Conservation (phyloP, 2,888 invertebrate genomes). For the Rhagonycha fulva region DNA sequence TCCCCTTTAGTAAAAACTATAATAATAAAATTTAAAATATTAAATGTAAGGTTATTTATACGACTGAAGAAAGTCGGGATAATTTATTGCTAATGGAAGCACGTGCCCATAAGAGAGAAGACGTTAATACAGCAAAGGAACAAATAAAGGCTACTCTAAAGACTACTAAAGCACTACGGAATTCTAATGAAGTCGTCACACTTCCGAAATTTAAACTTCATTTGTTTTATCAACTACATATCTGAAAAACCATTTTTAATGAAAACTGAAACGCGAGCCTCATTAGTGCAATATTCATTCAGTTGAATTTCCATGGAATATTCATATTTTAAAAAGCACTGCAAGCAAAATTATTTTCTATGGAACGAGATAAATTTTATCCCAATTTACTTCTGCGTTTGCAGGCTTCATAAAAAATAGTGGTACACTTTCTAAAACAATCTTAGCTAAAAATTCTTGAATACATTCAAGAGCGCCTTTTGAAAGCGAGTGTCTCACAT, state of each 20-base stretch:
- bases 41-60: constrained; percentile 16
- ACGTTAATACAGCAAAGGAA: constrained; percentile 12
- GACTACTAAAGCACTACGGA: constrained; percentile 17
- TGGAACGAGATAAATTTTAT: background rate
- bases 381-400: background rate
- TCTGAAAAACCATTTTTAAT: background rate
- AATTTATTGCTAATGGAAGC: constrained; percentile 30
- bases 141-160: constrained; percentile 6
- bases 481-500: background rate
- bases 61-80: constrained; percentile 15
- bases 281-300: background rate
- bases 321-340: background rate
- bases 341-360: background rate
- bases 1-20: background rate
- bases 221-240: background rate
- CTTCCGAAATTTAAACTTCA: constrained; percentile 8
- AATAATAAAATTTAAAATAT: background rate
- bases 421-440: background rate
- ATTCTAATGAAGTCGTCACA: constrained; percentile 28
- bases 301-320: background rate
- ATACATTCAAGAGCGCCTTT: background rate
- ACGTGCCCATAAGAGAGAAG: constrained; percentile 20
- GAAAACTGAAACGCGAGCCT: background rate
- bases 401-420: background rate
- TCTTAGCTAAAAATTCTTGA: background rate